Evolutionary conservation across 2,113 vertebrate species (phyloP), one percentile per base, ranked within the genome.

Genomic region (Eubucco bourcierii): DNA sequence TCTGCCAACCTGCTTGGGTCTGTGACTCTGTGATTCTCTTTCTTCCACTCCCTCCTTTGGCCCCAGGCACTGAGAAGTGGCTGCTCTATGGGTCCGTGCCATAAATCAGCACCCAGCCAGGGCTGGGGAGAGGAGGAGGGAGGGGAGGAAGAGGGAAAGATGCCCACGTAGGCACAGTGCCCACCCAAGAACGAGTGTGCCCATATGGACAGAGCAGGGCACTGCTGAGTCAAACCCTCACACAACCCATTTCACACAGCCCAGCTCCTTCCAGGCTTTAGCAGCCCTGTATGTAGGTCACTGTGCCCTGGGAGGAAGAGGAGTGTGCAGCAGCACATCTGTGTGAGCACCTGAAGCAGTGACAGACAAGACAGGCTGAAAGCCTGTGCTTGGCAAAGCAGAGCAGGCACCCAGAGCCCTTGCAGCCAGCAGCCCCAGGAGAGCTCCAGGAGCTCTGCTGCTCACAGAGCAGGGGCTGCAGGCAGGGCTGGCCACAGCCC

Each of bases 381-480:
- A 63, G 33, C 20, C 12, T 3, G 2, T 5, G 1, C 15, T 15
- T 33, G 31, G 73, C 16, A 37, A 7, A 33, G 59, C 18, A 15
- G 56, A 50, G 28, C 24, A 39, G 16, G 46, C n/a, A 29, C 8
- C 46, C 8, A 1, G 41, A 29, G 14, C 58, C 41, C 29, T 47
- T 4, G 7, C 50, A 78, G 50, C 34, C 41, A 4, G 80, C 2
- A 1, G 16, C 13, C 84, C 74, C 41, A 44, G 60, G 21, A 44
- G 44, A 11, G 34, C 31, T 15, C 10, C 59, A 19, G 58, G 50
- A 68, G 63, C 58, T 44, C 29, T 4, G 19, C 20, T 58, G 15
- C 37, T 4, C 5, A 9, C 67, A 28, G 23, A 2, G 5, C 41
- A 6, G 39, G 31, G 27, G 15, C 58, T 1, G 4, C 1, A 20